These are phyloP conservation scores for Gymnobelideus leadbeateri DNA, from an alignment of 2,113 vertebrate genomes.

Conservation along the genomic window DNA sequence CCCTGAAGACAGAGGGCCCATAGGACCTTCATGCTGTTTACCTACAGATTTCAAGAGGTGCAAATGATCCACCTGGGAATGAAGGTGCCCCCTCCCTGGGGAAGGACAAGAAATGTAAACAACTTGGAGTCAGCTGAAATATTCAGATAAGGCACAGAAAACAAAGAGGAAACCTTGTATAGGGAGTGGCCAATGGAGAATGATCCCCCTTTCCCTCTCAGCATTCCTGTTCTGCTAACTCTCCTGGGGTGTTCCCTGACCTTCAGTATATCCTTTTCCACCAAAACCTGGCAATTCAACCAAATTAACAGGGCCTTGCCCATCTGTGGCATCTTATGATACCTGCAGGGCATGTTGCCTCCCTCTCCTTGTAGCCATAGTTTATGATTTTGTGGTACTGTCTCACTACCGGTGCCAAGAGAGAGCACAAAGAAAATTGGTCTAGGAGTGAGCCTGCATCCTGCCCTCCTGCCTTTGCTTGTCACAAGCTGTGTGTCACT, in stretches of 20 bases:
- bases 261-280: conserved; percentile 14
- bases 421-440: background rate
- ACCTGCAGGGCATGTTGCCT: background rate
- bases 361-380: background rate
- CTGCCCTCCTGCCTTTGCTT: conserved; percentile 38
- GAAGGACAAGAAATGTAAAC: conserved; percentile 78
- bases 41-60: conserved; percentile 70
- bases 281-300: conserved; percentile 62
- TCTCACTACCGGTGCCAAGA: background rate
- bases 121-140: conserved; percentile 81
- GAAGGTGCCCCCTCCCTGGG: conserved; percentile 64
- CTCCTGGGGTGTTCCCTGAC: conserved; percentile 59
- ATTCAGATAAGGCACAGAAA: conserved; percentile 83
- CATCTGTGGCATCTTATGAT: background rate
- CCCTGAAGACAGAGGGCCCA: conserved; percentile 65
- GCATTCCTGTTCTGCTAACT: conserved; percentile 64
- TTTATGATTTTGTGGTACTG: background rate
- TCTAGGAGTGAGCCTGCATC: background rate
- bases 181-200: conserved; percentile 59
- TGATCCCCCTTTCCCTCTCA: conserved; percentile 57
- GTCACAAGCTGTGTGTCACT: conserved; percentile 61
- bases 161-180: conserved; percentile 73
- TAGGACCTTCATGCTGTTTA: conserved; percentile 73
- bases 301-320: conserved; percentile 60
- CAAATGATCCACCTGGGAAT: conserved; percentile 71